Conservation (phyloP, 2,888 invertebrate genomes). For the Alcis repandata region DNA sequence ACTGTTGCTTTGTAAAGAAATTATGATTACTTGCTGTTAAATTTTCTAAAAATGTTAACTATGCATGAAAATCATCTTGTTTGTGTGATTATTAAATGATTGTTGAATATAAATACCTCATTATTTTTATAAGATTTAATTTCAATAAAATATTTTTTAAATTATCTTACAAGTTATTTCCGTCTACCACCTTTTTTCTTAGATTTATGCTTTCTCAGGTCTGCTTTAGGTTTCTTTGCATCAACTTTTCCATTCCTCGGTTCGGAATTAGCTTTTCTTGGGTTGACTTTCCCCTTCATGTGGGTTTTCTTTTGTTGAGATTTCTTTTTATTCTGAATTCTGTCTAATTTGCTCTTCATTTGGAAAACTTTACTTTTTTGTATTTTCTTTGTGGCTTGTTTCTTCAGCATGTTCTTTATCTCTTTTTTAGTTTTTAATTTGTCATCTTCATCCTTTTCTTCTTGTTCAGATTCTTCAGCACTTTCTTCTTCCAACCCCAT, state of each 20-base stretch:
- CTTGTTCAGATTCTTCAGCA: conserved; percentile 61
- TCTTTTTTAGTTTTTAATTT: conserved; percentile 88
- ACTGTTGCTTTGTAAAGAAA: too few species aligned
- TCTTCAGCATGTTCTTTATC: conserved; percentile 89
- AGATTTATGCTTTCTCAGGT: conserved; percentile 53
- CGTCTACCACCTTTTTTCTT: conserved; percentile 60
- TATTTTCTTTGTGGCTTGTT: conserved; percentile 90
- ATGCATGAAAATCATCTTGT: conserved; percentile 18
- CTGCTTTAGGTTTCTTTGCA: conserved; percentile 48
- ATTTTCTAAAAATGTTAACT: background rate
- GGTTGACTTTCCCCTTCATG: conserved; percentile 57
- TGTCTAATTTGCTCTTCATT: conserved; percentile 90
- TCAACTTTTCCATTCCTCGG: conserved; percentile 48
- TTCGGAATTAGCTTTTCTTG: conserved; percentile 58
- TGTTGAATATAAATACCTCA: conserved; percentile 31
- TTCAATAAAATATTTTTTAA: conserved; percentile 6
- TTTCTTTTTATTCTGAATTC: conserved; percentile 90
- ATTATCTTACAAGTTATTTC: conserved; percentile 60
- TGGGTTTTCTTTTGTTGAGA: conserved; percentile 78
- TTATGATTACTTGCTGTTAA: too few species aligned
- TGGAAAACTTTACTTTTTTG: conserved; percentile 93
- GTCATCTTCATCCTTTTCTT: conserved; percentile 60
- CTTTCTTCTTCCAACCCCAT: conserved; percentile 74
- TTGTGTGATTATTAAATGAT: conserved; percentile 14
- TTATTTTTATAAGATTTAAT: conserved; percentile 24